Evolutionary conservation across 2,113 vertebrate genomes (phyloP).

Genomic region (Aegithalos caudatus): DNA sequence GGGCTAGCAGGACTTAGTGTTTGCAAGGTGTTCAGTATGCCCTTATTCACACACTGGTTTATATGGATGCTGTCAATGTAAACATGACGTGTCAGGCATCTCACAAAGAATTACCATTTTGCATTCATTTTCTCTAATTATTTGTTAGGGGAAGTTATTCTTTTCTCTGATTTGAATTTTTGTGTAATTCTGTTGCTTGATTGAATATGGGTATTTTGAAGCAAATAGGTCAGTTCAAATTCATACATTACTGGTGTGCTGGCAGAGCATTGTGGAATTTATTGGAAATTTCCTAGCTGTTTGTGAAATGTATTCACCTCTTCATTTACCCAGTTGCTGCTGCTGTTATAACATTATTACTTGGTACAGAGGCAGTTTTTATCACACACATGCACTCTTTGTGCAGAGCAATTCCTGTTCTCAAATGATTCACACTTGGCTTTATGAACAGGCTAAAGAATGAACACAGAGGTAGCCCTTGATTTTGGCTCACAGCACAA

Average conservation of each 20-base stretch:
- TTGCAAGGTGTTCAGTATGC: background rate
- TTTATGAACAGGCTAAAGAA: background rate
- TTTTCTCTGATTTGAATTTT: background rate
- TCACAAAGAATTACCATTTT: background rate
- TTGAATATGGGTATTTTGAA: background rate
- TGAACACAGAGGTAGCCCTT: background rate
- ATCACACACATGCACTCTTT: accelerated
- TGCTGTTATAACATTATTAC: background rate
- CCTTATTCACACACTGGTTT: background rate
- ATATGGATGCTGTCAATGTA: background rate
- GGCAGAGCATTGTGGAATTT: background rate
- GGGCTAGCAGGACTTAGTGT: background rate
- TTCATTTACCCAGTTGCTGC: background rate
- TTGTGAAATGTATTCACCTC: background rate
- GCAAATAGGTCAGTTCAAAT: background rate
- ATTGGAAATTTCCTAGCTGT: background rate
- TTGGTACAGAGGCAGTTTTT: background rate
- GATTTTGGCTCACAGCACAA: background rate
- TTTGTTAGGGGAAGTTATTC: background rate
- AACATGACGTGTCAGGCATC: background rate
- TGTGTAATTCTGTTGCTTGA: background rate
- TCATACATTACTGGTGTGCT: background rate
- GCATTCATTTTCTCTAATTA: background rate
- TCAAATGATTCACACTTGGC: background rate
- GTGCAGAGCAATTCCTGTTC: background rate